A percentile compares a stretch with the other conserved stretches of the same genome.
These are phyloP conservation scores for Thymallus thymallus DNA, from an alignment of 2,113 vertebrate species.

Conservation along the genomic window DNA sequence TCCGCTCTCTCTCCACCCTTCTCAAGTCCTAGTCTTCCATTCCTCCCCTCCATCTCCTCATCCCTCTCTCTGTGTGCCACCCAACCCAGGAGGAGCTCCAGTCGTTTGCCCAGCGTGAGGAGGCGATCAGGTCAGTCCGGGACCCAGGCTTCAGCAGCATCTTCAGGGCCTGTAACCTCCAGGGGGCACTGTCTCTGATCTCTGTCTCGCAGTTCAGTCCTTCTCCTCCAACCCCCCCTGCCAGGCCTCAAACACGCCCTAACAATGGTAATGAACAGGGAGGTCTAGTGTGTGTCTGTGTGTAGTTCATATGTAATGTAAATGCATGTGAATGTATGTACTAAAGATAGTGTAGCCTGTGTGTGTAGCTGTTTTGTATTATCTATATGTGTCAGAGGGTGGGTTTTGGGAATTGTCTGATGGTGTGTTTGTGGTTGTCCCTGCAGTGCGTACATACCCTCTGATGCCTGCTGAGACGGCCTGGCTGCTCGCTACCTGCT, in stretches of 20 bases:
- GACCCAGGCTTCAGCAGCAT: conserved; percentile 68
- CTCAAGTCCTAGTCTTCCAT: neutral
- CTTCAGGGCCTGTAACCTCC: conserved; percentile 85
- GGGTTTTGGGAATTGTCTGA: neutral
- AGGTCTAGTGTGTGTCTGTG: neutral
- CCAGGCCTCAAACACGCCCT: neutral
- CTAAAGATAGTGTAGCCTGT: neutral
- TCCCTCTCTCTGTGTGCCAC: neutral
- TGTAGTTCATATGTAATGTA: too few relatives aligned
- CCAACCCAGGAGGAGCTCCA: conserved; percentile 67
- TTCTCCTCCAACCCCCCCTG: conserved; percentile 9
- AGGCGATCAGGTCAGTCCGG: conserved; percentile 52
- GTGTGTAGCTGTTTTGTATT: neutral
- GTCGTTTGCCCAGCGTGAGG: conserved; percentile 53
- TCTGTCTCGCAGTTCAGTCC: conserved; percentile 23
- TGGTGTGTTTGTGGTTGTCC: conserved; percentile 25
- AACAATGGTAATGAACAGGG: conserved; percentile 26
- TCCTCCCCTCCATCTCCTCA: neutral
- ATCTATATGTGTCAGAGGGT: neutral
- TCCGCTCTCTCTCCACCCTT: neutral
- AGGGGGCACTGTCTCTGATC: conserved; percentile 77
- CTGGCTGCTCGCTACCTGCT: conserved; percentile 87
- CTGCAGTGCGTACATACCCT: conserved; percentile 77
- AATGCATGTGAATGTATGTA: too few relatives aligned
- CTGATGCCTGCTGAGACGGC: conserved; percentile 80